Evolutionary conservation across 2,888 invertebrate species (phyloP), one percentile per base, ranked within the genome.

Genomic region (Notodonta dromedarius): DNA sequence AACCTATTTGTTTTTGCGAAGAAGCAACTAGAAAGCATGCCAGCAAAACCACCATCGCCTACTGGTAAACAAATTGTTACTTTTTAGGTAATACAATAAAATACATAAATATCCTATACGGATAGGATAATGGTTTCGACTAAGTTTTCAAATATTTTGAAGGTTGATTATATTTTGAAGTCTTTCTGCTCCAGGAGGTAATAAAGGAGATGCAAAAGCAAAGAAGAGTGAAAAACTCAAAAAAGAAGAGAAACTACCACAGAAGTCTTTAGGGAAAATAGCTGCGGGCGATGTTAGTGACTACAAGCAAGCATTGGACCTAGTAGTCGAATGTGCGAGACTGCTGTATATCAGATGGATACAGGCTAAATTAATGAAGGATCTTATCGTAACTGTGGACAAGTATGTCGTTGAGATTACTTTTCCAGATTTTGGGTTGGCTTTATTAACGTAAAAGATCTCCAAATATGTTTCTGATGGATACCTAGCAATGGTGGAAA

Each of bases 291-390:
- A 74, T 3, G 50, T 76, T 0, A 80, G 71, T 6, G 88, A 90
- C 62, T 90, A 89, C 60, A 85, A 71, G 57, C 86, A 87, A 68
- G 76, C 86, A 0, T 13, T 89, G 0, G 83, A 85, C 35, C 70
- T 91, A 9, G 83, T 90, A 48, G 83, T 77, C 0, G 87, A 91
- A 13, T 89, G 86, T 63, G 87, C 88, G 1, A 82, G 91, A 54
- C 63, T 88, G 2, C 61, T 89, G 42, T 80, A 87, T 56, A 83
- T 88, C 32, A 71, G 88, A 62, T 91, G 91, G 91, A 59, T 92
- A 32, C 88, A 91, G 66, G 84, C 82, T 0, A 86, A 86, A 51
- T 70, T 92, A 39, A 63, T 88, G 58, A 88, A 84, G 58, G 84
- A 87, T 54, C 77, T 91, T 0, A 74, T 89, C 14, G 65, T 73